Base-by-base conservation (phyloP, 2,797 vertebrate species). In the Babyrousa celebensis region DNA sequence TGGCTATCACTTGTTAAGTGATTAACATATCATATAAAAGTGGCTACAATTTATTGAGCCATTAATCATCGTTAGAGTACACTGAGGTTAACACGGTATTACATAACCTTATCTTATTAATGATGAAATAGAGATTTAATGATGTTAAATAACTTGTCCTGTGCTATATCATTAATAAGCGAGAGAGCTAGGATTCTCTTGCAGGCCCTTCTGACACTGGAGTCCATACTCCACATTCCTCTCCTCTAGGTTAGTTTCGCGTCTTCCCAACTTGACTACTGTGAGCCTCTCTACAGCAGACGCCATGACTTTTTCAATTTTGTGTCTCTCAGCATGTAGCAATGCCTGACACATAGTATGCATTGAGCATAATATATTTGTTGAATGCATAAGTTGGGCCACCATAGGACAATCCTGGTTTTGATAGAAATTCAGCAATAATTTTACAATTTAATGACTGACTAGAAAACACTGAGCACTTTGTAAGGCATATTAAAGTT, bases 31-130 rank as follows among this genome's bases (percentile, higher is more conserved):
- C 71, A 56, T 72, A 75, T 79, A 87, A 95, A 90, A n/a, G 72
- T 70, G 29, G 48, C 12, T 93, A n/a, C 17, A 91, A 84, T 68
- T 93, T 89, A 91, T 63, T 92, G 80, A 95, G 16, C n/a, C 56
- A 85, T 91, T 88, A 91, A 91, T 96, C 62, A 58, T 85, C 60
- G 63, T 78, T 93, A 96, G 68, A 85, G 79, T 89, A 83, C 5
- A 27, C 40, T 25, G 54, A 84, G 36, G 60, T 63, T 93, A 86
- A 95, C 75, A 17, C 65, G 65, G 10, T 84, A 79, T 95, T 82
- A 80, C 48, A 63, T 78, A 94, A 92, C 21, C 25, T 58, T 11
- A 74, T 92, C 93, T 95, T 72, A 60, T 52, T 63, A 80, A 32
- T 65, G 90, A 83, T 74, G 65, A 97, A 78, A 96, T 82, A 54